These are phyloP conservation scores for Thunnus maccoyii DNA, from an alignment of 2,113 vertebrate genomes.

Conservation along the genomic window DNA sequence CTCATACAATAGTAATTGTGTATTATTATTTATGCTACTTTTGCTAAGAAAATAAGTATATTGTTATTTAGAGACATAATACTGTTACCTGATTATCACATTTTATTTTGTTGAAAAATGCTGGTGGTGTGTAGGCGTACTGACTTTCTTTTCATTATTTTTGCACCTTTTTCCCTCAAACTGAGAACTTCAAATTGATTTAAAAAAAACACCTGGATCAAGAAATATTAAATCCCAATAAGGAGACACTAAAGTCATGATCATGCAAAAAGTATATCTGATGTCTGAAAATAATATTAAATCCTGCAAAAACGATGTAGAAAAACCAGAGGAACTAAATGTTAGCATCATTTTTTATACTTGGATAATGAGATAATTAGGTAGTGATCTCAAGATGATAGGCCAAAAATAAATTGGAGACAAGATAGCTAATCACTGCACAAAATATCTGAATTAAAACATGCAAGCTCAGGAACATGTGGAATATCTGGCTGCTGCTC, in stretches of 20 bases:
- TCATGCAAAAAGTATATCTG: not conserved
- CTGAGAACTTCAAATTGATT: no score
- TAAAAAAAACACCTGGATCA: no score
- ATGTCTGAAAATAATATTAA: not conserved
- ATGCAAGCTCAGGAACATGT: not conserved
- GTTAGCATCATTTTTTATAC: not conserved
- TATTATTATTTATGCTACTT: no score
- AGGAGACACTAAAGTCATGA: not conserved
- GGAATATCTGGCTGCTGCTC: conserved; percentile 17
- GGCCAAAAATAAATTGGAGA: not conserved
- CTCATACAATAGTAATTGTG: not conserved
- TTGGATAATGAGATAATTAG: not conserved
- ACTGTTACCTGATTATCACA: no score
- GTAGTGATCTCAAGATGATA: not conserved
- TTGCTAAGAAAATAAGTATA: no score
- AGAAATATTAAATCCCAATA: not conserved
- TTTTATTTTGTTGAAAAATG: no score
- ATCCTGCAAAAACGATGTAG: not conserved
- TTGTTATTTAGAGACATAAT: no score
- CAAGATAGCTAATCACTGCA: not conserved
- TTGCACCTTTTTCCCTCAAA: no score
- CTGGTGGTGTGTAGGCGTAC: no score
- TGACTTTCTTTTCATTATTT: no score
- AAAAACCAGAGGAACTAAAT: not conserved
- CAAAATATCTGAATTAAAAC: not conserved